Evolutionary conservation across 2,888 invertebrate species (phyloP), one percentile per base, ranked within the genome.

Genomic region (Euplexia lucipara): DNA sequence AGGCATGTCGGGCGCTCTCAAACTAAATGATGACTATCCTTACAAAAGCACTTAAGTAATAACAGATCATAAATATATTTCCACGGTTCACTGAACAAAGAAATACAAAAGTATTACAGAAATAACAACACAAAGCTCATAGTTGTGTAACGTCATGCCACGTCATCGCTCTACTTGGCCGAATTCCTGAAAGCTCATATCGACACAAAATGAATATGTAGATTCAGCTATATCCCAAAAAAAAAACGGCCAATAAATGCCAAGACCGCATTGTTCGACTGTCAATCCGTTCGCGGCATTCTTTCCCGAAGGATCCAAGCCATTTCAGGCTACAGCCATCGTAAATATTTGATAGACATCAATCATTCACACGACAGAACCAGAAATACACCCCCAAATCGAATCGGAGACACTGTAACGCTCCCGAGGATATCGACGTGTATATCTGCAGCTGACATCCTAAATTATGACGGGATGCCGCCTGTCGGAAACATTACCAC

Each of bases 381-480:
- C 62, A 75, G 56, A 32, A 60, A 49, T 70, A 75, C 72, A 45
- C 62, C 59, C 48, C 52, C 51, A 26, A 63, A 68, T 58, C 56
- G 60, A 56, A 69, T 59, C 63, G 51, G 69, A 74, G 74, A 79
- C 66, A 68, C 56, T 61, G 67, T 68, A 61, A 65, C 42, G 54
- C 53, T 51, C 34, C n/a, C 63, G 48, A 52, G 39, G 66, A 57
- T 86, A 86, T 86, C 85, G 78, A 78, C 80, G 70, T 75, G 75
- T 83, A 80, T 65, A 87, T 86, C 85, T 85, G 75, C 76, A 67
- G 70, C 68, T 74, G 83, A 81, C 83, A 84, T 75, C 76, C 73
- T 85, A 86, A 90, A 83, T 87, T 88, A 90, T 88, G 87, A 87
- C 84, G 70, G 84, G 86, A 88, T 83, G 81, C 85, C 87, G 87